phyloP scores from a whole-genome alignment of 2,113 vertebrate species.

The Carassius carassius region DNA sequence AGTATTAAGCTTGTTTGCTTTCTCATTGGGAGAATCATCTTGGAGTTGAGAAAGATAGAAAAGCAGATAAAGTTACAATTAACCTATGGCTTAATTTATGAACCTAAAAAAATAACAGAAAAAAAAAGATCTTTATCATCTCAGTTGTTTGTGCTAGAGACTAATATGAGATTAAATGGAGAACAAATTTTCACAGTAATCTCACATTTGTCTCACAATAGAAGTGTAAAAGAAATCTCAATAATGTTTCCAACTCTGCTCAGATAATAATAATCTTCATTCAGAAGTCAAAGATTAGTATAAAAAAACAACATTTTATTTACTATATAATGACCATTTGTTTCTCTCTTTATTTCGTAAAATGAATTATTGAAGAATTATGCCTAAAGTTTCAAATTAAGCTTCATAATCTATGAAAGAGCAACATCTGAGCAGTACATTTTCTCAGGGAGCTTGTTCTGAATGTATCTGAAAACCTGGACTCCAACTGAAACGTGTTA shows the following conservation, averaged over 20 bases:
- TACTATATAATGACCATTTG: neutral
- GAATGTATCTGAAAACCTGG: neutral
- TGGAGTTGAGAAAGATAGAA: neutral
- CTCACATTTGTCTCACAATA: neutral
- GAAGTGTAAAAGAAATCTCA: neutral
- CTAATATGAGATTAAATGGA: conserved; percentile 5
- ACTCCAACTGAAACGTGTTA: neutral
- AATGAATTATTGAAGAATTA: too few species aligned
- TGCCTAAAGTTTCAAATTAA: neutral
- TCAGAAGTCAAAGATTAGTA: neutral
- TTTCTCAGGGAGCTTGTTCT: neutral
- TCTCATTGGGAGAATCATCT: neutral
- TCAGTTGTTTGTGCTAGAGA: neutral
- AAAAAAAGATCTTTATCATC: neutral
- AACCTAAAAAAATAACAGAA: neutral
- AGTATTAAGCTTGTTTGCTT: neutral
- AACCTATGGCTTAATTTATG: neutral
- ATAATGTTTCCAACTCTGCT: neutral
- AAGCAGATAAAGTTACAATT: neutral
- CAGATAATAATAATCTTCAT: neutral
- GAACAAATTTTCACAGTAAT: neutral
- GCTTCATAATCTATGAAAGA: neutral
- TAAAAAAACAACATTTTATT: too few species aligned
- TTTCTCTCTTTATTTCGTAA: neutral
- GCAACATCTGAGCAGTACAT: neutral